Conservation (phyloP, 2,113 vertebrate species). For the Passer domesticus region DNA sequence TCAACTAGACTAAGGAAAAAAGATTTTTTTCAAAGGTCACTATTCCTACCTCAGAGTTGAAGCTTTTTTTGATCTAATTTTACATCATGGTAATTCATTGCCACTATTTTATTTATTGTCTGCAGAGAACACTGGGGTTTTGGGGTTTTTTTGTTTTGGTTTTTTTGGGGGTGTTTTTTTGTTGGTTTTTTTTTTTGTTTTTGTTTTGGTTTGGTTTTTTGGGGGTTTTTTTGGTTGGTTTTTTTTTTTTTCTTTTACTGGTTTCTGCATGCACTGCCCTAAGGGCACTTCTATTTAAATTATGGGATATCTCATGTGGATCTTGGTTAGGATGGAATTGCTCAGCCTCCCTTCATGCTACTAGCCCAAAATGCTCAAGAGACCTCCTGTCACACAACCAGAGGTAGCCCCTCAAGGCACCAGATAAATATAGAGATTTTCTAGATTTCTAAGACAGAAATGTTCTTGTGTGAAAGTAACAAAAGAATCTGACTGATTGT, state of each 20-base stretch:
- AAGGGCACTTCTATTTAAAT: slow-evolving; percentile 30
- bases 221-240: not conserved
- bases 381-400: slow-evolving; percentile 50
- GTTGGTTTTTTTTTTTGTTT: not conserved
- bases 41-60: not conserved
- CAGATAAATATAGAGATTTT: slow-evolving; percentile 49
- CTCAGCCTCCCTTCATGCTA: not conserved
- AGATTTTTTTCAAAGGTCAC: not conserved
- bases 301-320: slow-evolving; percentile 14
- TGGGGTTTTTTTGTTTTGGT: too few relatives aligned
- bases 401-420: slow-evolving; percentile 41
- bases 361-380: slow-evolving; percentile 45
- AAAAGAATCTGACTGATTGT: slow-evolving; percentile 46
- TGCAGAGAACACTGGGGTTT: not conserved
- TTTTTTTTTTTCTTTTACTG: not conserved
- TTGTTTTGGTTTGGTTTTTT: not conserved
- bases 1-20: not conserved
- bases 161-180: not conserved
- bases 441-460: slow-evolving; percentile 30
- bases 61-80: not conserved
- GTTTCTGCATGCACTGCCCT: not conserved
- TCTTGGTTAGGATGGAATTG: slow-evolving; percentile 15
- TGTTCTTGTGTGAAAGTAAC: slow-evolving; percentile 10
- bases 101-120: not conserved
- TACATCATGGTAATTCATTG: not conserved